Conservation (phyloP, 1,140 invertebrate genomes). For the Drosophila azteca region DNA sequence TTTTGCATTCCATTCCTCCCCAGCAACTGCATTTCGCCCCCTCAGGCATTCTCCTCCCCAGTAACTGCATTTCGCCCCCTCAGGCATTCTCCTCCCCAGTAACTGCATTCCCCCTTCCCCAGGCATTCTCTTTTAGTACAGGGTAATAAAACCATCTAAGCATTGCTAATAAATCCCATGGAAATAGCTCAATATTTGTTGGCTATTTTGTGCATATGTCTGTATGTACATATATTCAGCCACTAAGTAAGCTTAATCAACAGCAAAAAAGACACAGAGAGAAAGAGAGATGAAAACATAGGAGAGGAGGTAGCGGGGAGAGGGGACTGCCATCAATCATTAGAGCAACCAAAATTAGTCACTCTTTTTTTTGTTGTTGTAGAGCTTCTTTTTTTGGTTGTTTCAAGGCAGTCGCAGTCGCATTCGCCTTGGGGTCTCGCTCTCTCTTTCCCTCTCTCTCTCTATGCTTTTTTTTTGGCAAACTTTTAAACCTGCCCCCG, state of each 20-base stretch:
- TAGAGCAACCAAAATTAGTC: conserved; percentile 47
- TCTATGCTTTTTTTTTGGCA: conserved; percentile 43
- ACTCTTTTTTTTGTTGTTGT: conserved; percentile 38
- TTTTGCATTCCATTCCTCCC: too few species aligned
- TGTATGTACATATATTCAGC: conserved; percentile 11
- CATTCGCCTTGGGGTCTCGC: conserved; percentile 31
- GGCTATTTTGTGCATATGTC: conserved; percentile 5
- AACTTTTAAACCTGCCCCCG: conserved; percentile 66
- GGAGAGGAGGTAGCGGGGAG: conserved; percentile 7
- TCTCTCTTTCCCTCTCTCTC: background rate
- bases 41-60: too few species aligned
- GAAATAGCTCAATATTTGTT: conserved; percentile 48
- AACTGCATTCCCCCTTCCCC: too few species aligned
- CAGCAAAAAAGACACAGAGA: background rate
- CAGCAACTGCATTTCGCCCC: too few species aligned
- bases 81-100: too few species aligned
- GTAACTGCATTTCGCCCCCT: too few species aligned
- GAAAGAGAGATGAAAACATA: conserved; percentile 2
- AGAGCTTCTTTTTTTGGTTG: conserved; percentile 39
- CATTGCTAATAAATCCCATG: conserved; percentile 37
- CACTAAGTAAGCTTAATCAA: conserved; percentile 61
- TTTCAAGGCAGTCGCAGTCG: conserved; percentile 69
- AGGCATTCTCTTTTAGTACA: too few species aligned
- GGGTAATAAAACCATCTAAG: too few species aligned
- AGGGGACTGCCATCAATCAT: conserved; percentile 68